A percentile compares a stretch with the other conserved stretches of the same genome.
Conservation (phyloP, 2,888 invertebrate species). For the Melangyna quadrimaculata region DNA sequence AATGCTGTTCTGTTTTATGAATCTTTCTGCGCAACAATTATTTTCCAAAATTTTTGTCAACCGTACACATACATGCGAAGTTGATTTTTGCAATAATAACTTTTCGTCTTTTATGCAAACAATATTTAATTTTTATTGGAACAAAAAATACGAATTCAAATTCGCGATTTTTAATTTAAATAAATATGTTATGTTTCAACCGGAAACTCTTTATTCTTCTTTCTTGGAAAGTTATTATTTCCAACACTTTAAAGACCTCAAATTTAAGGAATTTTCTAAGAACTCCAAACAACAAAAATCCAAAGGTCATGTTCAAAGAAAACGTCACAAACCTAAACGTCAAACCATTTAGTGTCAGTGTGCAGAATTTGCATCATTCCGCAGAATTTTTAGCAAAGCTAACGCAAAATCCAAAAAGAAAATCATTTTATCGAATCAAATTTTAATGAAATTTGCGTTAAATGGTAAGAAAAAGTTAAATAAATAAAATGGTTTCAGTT, state of each 20-base stretch:
- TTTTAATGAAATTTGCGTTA: slow-evolving; percentile 9
- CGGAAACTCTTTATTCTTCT: neutral
- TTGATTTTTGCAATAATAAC: too few relatives aligned
- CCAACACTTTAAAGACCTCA: neutral
- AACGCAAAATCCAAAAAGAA: neutral
- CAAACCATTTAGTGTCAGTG: slow-evolving; percentile 44
- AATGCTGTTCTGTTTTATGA: too few relatives aligned
- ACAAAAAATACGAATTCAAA: too few relatives aligned
- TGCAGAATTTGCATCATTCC: slow-evolving; percentile 44
- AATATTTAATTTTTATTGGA: too few relatives aligned
- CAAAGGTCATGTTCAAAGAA: slow-evolving; percentile 38
- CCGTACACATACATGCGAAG: too few relatives aligned
- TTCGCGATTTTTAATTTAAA: too few relatives aligned
- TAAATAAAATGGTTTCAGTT: neutral
- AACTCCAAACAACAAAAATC: neutral
- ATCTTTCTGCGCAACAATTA: too few relatives aligned
- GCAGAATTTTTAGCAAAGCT: neutral
- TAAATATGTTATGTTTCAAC: neutral
- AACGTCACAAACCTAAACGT: slow-evolving; percentile 49
- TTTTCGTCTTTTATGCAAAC: too few relatives aligned
- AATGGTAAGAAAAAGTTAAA: slow-evolving; percentile 42
- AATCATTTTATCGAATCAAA: neutral
- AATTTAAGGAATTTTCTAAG: neutral
- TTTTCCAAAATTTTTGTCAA: too few relatives aligned
- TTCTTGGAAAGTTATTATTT: neutral